Evolutionary conservation across 2,797 vertebrate genomes (phyloP), one percentile per base, ranked within the genome.

Genomic region (Hemitrygon akajei): DNA sequence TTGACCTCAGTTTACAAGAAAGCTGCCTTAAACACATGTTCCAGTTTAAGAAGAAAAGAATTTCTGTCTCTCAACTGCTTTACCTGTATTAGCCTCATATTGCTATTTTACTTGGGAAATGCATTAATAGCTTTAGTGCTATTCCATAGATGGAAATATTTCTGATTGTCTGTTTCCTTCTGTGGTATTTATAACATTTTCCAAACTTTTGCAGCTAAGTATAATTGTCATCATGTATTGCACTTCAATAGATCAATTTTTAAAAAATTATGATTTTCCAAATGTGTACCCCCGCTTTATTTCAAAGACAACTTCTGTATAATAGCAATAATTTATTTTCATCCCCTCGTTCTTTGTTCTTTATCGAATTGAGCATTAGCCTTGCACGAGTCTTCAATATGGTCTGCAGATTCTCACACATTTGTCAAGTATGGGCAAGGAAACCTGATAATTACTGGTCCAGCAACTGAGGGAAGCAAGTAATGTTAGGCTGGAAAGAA

Each of bases 1-100:
- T 96, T 96, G 96, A 96, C 94, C 76, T 95, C 71, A 18, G 71
- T 76, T 93, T 93, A 76, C 40, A 30, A 93, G 40, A 58, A 75
- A 93, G 40, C 71, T 30, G 76, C 22, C 11, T 93, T 92, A 27
- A 76, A 76, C 37, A 93, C 27, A 56, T 30, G 91, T 76, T 93
- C 40, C 40, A 93, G 40, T 63, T 87, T 18, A 18, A 80, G 22
- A 22, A 66, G 25, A 56, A 66, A 56, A 34, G n/a, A 37, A 22
- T 22, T 89, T 20, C 82, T 25, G 34, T 69, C 63, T 37, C 66
- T 34, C 1, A 89, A 89, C 66, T 18, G 20, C 69, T n/a, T 34
- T 58, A 34, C 16, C 58, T 66, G 86, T 89, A 66, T 34, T 63
- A 89, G 60, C 30, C n/a, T 66, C 2, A 10, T 37, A 22, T 20